Evolutionary conservation across 2,797 vertebrate genomes (phyloP), one percentile per base, ranked within the genome.

Genomic region (Lithobates pipiens): DNA sequence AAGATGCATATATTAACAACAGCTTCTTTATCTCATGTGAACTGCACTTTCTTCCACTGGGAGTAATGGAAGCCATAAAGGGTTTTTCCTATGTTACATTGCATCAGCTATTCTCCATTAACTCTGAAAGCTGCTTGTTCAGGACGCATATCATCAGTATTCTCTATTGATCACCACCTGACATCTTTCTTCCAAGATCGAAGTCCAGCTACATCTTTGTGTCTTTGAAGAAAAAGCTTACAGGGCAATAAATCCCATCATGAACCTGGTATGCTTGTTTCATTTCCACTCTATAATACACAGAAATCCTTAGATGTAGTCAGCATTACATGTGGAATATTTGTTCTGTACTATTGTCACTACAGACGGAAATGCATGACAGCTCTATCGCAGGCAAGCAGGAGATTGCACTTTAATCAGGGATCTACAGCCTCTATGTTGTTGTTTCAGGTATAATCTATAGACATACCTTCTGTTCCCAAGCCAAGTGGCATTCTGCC

Each of bases 61-160:
- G 23, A 46, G 5, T 50, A 71, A 75, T 15, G 42, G 10, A 46
- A 44, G 21, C 72, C 23, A 46, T 46, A 44, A 75, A 44, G 21
- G 21, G 39, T 50, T 44, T 10, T 25, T 75, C 44, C 21, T 46
- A 42, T 75, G 32, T 34, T 34, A 39, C 29, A 72, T 27, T 72
- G 69, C 67, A 71, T 34, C 36, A 57, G 13, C 44, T 71, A 36
- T 80, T 10, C 44, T 80, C 44, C 67, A 71, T 80, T 54, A 34
- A 57, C 44, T 70, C 23, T 72, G 18, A 69, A 50, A 18, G 39
- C 67, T 54, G 27, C 27, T 10, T 1, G 10, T 27, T 46, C 77
- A 68, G 61, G 25, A 32, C 25, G n/a, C 25, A 80, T 25, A 27
- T 16, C 21, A 25, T 54, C 68, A 25, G 44, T 39, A 39, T 36